These are phyloP conservation scores for Larimichthys crocea DNA, from an alignment of 2,113 vertebrate genomes.

Conservation along the genomic window DNA sequence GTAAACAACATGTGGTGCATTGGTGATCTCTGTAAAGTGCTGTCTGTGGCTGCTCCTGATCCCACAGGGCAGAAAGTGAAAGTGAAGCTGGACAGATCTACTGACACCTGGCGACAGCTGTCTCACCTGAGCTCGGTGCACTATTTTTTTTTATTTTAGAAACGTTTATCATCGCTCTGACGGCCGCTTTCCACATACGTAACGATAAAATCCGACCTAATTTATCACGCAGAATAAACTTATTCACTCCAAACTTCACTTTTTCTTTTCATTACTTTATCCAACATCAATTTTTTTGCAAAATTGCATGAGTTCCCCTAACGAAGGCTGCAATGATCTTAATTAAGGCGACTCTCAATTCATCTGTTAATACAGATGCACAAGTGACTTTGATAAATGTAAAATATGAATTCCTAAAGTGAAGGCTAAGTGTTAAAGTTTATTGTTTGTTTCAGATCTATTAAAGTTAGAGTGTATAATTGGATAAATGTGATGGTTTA, in stretches of 20 bases:
- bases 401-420: not conserved
- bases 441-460: not conserved
- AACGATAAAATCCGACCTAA: not conserved
- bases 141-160: not conserved
- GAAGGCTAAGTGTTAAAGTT: too few species aligned
- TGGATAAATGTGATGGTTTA: not conserved
- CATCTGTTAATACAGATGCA: not conserved
- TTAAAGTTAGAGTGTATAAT: not conserved
- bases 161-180: not conserved
- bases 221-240: not conserved
- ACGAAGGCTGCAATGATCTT: not conserved
- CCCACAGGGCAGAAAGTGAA: not conserved
- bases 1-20: not conserved
- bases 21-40: too few species aligned
- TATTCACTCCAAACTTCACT: not conserved
- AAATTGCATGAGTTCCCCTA: not conserved
- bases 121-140: not conserved
- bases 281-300: not conserved
- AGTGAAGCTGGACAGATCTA: slow-evolving; percentile 26
- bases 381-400: not conserved
- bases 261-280: not conserved
- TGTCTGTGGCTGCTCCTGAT: not conserved
- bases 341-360: not conserved
- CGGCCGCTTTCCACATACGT: not conserved
- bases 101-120: slow-evolving; percentile 57